phyloP scores from a whole-genome alignment of 2,888 invertebrate genomes.

The Nudaria mundana region DNA sequence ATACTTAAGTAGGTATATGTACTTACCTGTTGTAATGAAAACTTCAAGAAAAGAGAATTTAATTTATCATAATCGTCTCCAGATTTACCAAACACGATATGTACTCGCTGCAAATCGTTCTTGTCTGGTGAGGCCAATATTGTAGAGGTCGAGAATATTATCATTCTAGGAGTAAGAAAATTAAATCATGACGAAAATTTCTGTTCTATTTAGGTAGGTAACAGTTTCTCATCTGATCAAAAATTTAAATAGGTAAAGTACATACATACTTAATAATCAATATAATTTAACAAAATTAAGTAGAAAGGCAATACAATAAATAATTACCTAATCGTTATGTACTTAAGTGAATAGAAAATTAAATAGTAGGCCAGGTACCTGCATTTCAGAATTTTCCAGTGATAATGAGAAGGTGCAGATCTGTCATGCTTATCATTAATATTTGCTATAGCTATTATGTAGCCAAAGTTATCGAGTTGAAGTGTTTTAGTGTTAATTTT shows the following conservation, averaged over 20 bases:
- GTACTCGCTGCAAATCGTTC: constrained; percentile 58
- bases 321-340: no score
- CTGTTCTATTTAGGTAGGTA: no score
- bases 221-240: no score
- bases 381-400: constrained; percentile 76
- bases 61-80: constrained; percentile 63
- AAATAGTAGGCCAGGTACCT: constrained; percentile 52
- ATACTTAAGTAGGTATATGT: background rate
- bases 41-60: constrained; percentile 60
- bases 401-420: constrained; percentile 69
- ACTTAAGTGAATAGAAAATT: background rate
- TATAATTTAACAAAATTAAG: no score
- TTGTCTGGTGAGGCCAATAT: constrained; percentile 67
- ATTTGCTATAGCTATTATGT: constrained; percentile 59
- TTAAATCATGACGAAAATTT: background rate
- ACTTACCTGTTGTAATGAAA: constrained; percentile 61
- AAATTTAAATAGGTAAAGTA: no score
- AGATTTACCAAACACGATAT: constrained; percentile 60
- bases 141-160: constrained; percentile 69
- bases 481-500: constrained; percentile 64
- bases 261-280: no score
- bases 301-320: no score
- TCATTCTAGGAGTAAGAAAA: constrained; percentile 49
- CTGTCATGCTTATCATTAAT: constrained; percentile 68
- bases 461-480: constrained; percentile 49